These are phyloP conservation scores for Caenorhabditis auriculariae DNA, from an alignment of 2,888 invertebrate species.

Conservation along the genomic window DNA sequence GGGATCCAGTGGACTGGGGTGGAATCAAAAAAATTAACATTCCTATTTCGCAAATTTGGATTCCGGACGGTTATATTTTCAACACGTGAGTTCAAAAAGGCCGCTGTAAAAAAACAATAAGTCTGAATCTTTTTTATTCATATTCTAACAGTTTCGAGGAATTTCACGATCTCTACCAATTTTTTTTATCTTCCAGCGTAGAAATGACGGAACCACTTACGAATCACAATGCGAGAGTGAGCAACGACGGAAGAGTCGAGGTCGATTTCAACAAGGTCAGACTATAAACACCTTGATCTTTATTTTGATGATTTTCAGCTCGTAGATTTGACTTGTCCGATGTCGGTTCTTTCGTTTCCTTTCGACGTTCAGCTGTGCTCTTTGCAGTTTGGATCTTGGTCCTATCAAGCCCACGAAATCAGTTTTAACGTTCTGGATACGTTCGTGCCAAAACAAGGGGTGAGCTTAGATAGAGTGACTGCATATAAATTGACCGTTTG, in stretches of 20 bases:
- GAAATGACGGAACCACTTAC: slow-evolving; percentile 45
- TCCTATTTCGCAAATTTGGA: slow-evolving; percentile 42
- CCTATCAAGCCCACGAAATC: slow-evolving; percentile 42
- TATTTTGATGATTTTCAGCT: slow-evolving; percentile 22
- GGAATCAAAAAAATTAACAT: slow-evolving; percentile 44
- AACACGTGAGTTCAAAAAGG: slow-evolving; percentile 40
- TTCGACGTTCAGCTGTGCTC: slow-evolving; percentile 47
- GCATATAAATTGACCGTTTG: not conserved
- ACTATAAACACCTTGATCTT: not conserved
- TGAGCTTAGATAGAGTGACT: slow-evolving; percentile 3
- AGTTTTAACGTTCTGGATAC: slow-evolving; percentile 32
- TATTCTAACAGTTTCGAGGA: not conserved
- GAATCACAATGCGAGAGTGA: slow-evolving; percentile 42
- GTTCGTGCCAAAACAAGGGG: slow-evolving; percentile 24
- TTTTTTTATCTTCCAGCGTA: slow-evolving; percentile 25
- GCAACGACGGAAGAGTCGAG: slow-evolving; percentile 41
- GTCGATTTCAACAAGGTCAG: slow-evolving; percentile 47
- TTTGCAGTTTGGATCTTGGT: slow-evolving; percentile 49
- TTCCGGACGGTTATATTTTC: slow-evolving; percentile 51
- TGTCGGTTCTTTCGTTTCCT: slow-evolving; percentile 45
- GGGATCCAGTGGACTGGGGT: slow-evolving; percentile 46
- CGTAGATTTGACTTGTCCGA: slow-evolving; percentile 42
- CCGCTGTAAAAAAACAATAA: not conserved
- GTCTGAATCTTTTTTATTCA: not conserved
- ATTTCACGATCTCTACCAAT: too few species aligned